Base-by-base conservation (phyloP, 2,113 vertebrate species). In the rabbit (Oryctolagus cuniculus) region DNA sequence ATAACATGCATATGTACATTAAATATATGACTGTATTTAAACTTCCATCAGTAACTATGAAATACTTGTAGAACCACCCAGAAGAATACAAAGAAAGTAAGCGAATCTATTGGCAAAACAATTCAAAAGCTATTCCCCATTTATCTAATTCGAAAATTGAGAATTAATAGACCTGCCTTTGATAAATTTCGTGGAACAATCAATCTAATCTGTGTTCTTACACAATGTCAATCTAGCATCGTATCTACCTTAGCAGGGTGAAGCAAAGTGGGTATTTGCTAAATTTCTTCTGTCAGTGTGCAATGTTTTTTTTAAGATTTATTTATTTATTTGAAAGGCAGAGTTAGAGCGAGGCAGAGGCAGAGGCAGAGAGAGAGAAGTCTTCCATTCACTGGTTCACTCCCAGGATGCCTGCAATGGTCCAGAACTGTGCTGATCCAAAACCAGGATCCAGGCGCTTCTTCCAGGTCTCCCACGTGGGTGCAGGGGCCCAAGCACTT, bases 141-240 rank as follows among this genome's bases (percentile, higher is more conserved):
- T 75, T 77, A 80, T 70, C 22, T 79, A 93, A 31, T 38, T 90
- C 63, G 22, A 77, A 90, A 78, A 36, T 38, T 84, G 38, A 87
- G 25, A 92, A 21, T 61, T 83, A 51, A 90, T 15, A 55, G 55
- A 44, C 67, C 34, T 78, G n/a, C 12, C 58, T 36, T 74, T 53
- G 22, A 66, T 66, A 63, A 89, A 53, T 22, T 10, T 36, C 67
- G 77, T 27, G 1, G 19, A 67, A 66, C 0, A 4, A n/a, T 49
- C 75, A 55, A 13, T 10, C 70, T 70, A 89, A 69, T 36, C 3
- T 80, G 36, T 64, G 10, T 2, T 38, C 16, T 85, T 51, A 75
- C 8, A 38, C 24, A n/a, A 15, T 34, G 12, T 67, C 34, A 53
- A 25, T 44, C 25, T 29, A 84, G 61, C 22, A 44, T 69, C 12